These are phyloP conservation scores for Chionoecetes opilio DNA, from an alignment of 1,140 invertebrate genomes.

Conservation along the genomic window DNA sequence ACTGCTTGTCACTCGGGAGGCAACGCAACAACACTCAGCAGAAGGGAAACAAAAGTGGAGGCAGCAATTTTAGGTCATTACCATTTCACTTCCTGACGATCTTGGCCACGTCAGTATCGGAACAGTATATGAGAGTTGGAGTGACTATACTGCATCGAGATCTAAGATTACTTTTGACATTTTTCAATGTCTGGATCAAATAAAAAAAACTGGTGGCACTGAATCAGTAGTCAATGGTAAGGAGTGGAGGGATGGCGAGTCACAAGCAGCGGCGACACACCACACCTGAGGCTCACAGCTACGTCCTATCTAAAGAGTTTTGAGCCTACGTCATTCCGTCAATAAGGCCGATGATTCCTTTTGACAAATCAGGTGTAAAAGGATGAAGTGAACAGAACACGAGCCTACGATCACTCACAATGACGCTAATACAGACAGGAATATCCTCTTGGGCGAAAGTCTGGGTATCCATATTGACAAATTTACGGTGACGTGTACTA, in stretches of 20 bases:
- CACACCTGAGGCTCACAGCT: conserved; percentile 44
- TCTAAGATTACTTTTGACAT: no score
- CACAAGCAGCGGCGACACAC: conserved; percentile 60
- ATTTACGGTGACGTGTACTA: conserved; percentile 69
- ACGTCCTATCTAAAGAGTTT: conserved; percentile 46
- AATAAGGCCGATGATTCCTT: conserved; percentile 67
- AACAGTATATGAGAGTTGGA: no score
- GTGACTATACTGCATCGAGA: no score
- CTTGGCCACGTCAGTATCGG: no score
- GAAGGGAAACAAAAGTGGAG: no score
- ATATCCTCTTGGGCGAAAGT: conserved; percentile 51
- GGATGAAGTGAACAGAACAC: conserved; percentile 18
- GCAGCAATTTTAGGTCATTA: no score
- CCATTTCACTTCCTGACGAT: no score
- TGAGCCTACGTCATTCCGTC: conserved; percentile 45
- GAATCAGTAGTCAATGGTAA: neutral
- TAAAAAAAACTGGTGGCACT: no score
- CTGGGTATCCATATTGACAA: conserved; percentile 64
- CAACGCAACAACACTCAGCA: neutral
- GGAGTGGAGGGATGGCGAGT: neutral
- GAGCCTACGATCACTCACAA: conserved; percentile 65
- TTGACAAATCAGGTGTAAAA: conserved; percentile 23
- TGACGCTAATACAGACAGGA: conserved; percentile 47
- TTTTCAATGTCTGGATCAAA: no score
- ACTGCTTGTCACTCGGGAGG: conserved; percentile 54